Evolutionary conservation across 2,888 invertebrate genomes (phyloP), one percentile per base, ranked within the genome.

Genomic region (Drosophila kambysellisi): DNA sequence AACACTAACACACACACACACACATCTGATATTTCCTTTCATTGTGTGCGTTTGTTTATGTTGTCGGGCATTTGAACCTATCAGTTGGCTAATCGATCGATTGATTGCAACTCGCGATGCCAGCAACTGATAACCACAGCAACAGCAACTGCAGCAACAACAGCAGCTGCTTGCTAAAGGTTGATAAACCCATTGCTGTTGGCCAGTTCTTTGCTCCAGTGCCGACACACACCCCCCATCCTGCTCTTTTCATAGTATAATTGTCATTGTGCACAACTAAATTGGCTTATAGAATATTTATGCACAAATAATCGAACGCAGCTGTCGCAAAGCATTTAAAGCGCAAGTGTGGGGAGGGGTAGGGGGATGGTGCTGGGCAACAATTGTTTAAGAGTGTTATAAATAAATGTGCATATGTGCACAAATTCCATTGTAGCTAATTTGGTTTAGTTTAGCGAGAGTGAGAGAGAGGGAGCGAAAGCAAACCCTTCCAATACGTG

Each of bases 231-330:
- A 6, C 37, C n/a, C 25, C 50, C 50, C n/a, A n/a, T n/a, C n/a
- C 9, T 33, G 20, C 41, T 35, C 39, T 39, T 29, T 52, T 59
- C 71, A 72, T 74, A 77, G 69, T 77, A 73, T 77, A 81, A 80
- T 82, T 82, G 85, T 74, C 82, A 81, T 79, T 83, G 85, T 74
- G 79, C 58, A 71, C 76, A 76, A 79, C 73, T 81, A 75, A 78
- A 84, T 83, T 84, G 83, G 81, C 77, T 76, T 87, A 80, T 87
- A 73, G 66, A 84, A 87, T 84, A 87, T 87, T 84, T 84, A 87
- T 87, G 73, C 70, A 54, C 32, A 62, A 65, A 67, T 59, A 67
- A 79, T 76, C 61, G 62, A 79, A 56, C 61, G 64, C 80, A 77
- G 76, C 77, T 77, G 80, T 74, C 76, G 76, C 70, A 57, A 51